Conservation (phyloP, 2,113 vertebrate genomes). For the Hiodon tergisus region DNA sequence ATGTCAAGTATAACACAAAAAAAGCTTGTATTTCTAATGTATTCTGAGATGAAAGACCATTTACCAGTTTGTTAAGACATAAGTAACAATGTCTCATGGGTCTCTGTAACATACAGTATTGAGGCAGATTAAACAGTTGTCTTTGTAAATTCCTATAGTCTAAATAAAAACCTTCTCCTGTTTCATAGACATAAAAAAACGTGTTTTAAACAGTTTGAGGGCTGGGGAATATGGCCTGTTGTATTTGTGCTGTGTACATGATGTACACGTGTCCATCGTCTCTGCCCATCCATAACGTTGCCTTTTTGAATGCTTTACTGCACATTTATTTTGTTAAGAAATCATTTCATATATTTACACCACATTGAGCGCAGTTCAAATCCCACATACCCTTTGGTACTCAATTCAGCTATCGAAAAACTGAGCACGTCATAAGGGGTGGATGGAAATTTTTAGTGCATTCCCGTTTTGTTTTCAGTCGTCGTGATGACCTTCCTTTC, state of each 20-base stretch:
- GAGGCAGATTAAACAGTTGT: not conserved
- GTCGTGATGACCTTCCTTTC: not conserved
- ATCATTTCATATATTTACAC: not conserved
- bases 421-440: not conserved
- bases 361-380: not conserved
- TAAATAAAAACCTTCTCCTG: not conserved
- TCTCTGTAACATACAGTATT: not conserved
- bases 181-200: not conserved
- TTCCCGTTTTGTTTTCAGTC: not conserved
- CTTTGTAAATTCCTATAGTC: not conserved
- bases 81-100: not conserved
- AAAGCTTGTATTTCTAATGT: not conserved
- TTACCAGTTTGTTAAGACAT: not conserved
- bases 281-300: not conserved
- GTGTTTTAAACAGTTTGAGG: not conserved
- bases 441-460: not conserved
- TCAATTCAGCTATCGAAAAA: not conserved
- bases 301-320: too few species aligned
- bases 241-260: not conserved
- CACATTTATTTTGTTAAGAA: too few species aligned
- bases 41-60: constrained; percentile 1
- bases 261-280: not conserved
- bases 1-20: not conserved
- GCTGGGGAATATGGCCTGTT: not conserved
- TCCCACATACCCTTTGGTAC: not conserved